Evolutionary conservation across 1,140 invertebrate genomes (phyloP).

Genomic region (Gonatopus flavifemur): DNA sequence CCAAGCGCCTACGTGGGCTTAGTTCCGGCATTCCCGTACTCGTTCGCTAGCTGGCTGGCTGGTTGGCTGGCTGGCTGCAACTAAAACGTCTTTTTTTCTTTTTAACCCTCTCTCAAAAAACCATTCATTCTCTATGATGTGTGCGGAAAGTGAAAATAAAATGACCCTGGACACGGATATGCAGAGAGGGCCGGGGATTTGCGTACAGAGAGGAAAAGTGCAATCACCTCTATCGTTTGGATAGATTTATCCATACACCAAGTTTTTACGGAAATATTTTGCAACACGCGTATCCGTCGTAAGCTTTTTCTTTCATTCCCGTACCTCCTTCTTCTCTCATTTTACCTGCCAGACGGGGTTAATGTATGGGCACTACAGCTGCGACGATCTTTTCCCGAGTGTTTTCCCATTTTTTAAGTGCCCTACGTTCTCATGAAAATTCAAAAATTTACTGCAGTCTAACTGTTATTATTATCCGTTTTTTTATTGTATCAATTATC

Average conservation of each 20-base stretch:
- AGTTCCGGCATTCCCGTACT: slow-evolving; percentile 23
- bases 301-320: background rate
- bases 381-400: slow-evolving; percentile 31
- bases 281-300: no score
- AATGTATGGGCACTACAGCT: slow-evolving; percentile 34
- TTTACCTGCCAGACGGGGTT: slow-evolving; percentile 12
- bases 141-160: slow-evolving; percentile 51
- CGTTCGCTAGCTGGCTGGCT: no score
- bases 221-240: background rate
- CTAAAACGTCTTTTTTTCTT: no score
- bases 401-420: slow-evolving; percentile 46
- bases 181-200: slow-evolving; percentile 31
- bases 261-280: no score
- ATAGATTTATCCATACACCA: slow-evolving; percentile 1
- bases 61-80: no score
- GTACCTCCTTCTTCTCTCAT: background rate
- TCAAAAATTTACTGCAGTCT: no score
- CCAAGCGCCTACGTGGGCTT: slow-evolving; percentile 39
- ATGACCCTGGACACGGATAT: slow-evolving; percentile 33
- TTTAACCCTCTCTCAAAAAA: no score
- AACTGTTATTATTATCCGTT: no score
- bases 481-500: no score
- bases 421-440: no score
- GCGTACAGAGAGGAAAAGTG: slow-evolving; percentile 25
- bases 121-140: no score